Base-by-base conservation (phyloP, 2,797 vertebrate genomes). In the Parauchenoglanis punctatus region DNA sequence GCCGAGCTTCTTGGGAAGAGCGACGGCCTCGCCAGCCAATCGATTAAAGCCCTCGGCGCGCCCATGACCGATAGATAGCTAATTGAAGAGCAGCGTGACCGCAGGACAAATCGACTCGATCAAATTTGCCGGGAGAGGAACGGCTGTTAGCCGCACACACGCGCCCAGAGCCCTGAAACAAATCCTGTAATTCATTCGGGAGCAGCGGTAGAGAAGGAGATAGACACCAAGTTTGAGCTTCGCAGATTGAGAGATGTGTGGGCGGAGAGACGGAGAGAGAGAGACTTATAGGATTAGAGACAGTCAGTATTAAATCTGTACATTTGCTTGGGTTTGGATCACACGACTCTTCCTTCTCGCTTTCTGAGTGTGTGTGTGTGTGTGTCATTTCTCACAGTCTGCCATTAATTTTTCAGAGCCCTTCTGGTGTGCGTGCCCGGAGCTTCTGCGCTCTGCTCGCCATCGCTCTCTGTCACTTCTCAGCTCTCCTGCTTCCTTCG, bases 401-500 rank as follows among this genome's bases (percentile, higher is more conserved):
- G 91, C 81, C 95, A 96, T 95, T 90, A 94, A 96, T 95, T 94
- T 96, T 96, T 95, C 94, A 96, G 94, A 93, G 94, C 94, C 95
- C 95, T 95, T 96, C 95, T 96, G 95, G 91, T 92, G 92, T 86
- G 85, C 91, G 92, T 88, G 94, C 94, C 94, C 93, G 81, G 93
- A 89, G 88, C 89, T 73, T 73, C 65, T 70, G 83, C 56, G 93
- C 93, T 68, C 13, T 78, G 86, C 70, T 67, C 91, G 90, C 89
- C 40, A 91, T 91, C 59, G 92, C 90, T 91, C 87, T 49, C 40
- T 73, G 77, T 88, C 75, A 84, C 85, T 86, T 84, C 70, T 77
- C 90, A 18, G 67, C 83, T 75, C 49, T 85, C 56, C 89, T 89
- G 23, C 91, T 93, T 89, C 90, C 78, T 63, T 91, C 23, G 61